Conservation (phyloP, 2,888 invertebrate species). For the Drosophila planitibia region DNA sequence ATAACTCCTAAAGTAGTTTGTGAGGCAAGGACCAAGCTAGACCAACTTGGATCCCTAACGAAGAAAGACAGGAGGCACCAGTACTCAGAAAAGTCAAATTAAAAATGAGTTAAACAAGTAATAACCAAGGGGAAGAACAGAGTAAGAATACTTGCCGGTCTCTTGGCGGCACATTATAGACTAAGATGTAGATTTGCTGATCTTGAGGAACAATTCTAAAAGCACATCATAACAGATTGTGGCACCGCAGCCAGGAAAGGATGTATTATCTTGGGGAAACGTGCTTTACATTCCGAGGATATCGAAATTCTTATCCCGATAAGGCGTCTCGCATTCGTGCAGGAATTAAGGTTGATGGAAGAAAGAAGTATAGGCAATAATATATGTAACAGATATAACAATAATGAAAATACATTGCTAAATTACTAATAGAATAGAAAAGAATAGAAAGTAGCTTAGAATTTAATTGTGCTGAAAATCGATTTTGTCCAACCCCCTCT, state of each 20-base stretch:
- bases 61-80: neutral
- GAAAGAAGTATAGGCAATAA: neutral
- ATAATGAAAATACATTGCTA: neutral
- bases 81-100: neutral
- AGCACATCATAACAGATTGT: neutral
- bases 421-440: neutral
- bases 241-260: neutral
- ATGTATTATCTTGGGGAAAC: neutral
- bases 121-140: neutral
- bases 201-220: neutral
- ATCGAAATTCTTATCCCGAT: too few species aligned
- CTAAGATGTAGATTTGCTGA: neutral
- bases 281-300: neutral
- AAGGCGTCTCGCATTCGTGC: too few species aligned
- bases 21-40: neutral
- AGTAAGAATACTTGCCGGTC: neutral
- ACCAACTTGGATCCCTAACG: neutral
- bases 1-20: neutral
- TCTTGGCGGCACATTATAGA: neutral
- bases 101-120: neutral
- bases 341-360: neutral
- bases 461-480: neutral
- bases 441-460: neutral
- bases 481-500: neutral
- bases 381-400: neutral